A percentile compares a stretch with the other conserved stretches of the same genome.
These are phyloP conservation scores for Lynx canadensis DNA, from an alignment of 2,113 vertebrate genomes.

Conservation along the genomic window DNA sequence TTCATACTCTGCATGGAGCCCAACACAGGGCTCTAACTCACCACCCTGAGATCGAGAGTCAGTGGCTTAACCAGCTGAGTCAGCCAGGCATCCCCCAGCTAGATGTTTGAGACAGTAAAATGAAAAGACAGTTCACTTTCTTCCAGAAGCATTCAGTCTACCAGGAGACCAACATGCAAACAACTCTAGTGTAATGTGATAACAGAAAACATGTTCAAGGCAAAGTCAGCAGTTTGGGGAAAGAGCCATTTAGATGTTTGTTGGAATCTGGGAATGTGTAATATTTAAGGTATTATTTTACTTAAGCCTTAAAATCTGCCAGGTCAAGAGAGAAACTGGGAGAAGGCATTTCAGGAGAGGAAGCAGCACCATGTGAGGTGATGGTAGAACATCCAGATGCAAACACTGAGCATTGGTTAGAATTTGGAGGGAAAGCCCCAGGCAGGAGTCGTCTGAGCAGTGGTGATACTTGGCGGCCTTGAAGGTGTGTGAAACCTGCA, in stretches of 20 bases:
- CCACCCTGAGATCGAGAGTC: no score
- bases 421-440: neutral
- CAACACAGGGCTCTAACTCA: no score
- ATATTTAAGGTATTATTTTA: neutral
- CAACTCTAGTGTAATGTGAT: neutral
- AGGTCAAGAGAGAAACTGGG: neutral
- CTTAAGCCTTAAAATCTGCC: constrained; percentile 1
- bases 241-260: neutral
- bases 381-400: neutral
- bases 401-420: neutral
- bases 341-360: neutral
- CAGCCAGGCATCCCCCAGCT: neutral
- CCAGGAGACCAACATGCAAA: neutral
- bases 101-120: neutral
- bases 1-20: no score
- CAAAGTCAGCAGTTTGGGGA: neutral
- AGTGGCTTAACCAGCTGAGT: no score
- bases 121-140: neutral
- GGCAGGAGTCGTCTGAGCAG: neutral
- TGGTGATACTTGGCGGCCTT: neutral
- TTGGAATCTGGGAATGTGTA: neutral
- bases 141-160: neutral
- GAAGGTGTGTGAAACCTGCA: neutral
- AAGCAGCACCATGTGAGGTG: neutral
- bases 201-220: neutral